Evolutionary conservation across 92 coral and sea anemone genomes (phyloP), one percentile per base, ranked within the genome.

Genomic region (Meandrina meandrites): DNA sequence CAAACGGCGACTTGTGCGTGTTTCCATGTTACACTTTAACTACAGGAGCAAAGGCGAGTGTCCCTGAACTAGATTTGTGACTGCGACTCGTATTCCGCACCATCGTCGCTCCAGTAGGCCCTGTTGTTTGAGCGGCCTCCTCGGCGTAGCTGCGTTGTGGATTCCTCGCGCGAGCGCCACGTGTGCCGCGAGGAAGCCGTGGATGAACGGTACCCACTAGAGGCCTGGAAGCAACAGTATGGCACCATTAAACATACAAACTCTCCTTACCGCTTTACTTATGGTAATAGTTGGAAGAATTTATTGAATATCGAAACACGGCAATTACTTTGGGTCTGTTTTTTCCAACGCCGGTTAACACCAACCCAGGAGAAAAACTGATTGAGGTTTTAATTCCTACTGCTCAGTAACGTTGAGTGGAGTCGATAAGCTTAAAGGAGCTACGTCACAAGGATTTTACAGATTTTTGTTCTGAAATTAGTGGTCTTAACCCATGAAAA

Each of bases 31-130:
- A 28, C 48, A 77, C 58, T 77, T n/a, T 12, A 77, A n/a, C 80
- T 51, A 47, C 36, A 77, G 60, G 17, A n/a, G 81, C 81, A 47
- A 45, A 75, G 64, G 64, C 31, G 40, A 36, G 58, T 84, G 73
- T 34, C 69, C 50, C 36, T 85, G 82, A 62, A 75, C 82, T 85
- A 85, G 34, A 85, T 85, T 40, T 85, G 88, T 47, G 88, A 93
- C 79, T 93, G 98, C 35, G 98, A 95, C 89, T 95, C 98, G 60
- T 91, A 87, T 75, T 92, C 95, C 21, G 95, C 93, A 58, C 93
- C 91, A 53, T 95, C 98, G 72, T 95, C 98, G 75, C 98, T 95
- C 98, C 96, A 95, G 89, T 91, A 93, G 42, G 91, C 84, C 88
- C 81, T 89, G 91, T 82, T 92, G 67, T 87, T 75, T 51, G 62